phyloP scores from a whole-genome alignment of 2,113 vertebrate species.

The Eleginops maclovinus region DNA sequence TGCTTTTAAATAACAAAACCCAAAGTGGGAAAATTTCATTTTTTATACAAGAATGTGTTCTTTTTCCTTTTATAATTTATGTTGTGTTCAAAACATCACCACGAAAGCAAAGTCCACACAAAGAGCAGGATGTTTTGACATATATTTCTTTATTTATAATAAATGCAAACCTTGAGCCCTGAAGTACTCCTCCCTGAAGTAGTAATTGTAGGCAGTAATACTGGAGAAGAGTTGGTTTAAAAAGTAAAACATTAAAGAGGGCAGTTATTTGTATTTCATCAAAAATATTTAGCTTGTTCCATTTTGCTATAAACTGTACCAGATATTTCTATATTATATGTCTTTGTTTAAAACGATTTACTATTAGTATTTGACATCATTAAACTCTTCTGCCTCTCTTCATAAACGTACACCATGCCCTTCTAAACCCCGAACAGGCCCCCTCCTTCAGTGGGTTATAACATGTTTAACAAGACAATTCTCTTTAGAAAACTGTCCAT shows the following conservation, averaged over 20 bases:
- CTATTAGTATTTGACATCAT: constrained; percentile 42
- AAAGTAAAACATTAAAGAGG: constrained; percentile 18
- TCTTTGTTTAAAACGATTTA: constrained; percentile 40
- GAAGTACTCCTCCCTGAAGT: constrained; percentile 51
- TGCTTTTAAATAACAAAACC: no score
- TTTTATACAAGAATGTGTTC: no score
- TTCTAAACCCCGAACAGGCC: no score
- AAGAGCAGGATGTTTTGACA: no score
- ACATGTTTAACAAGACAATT: constrained; percentile 19
- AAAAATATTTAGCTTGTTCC: constrained; percentile 69
- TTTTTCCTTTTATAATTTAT: no score
- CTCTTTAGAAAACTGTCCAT: constrained; percentile 28
- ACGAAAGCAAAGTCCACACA: no score
- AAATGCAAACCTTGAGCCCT: constrained; percentile 65
- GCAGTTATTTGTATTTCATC: constrained; percentile 47
- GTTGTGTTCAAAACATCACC: no score
- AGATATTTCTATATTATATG: constrained; percentile 29
- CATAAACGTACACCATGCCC: constrained; percentile 50
- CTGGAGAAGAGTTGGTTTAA: constrained; percentile 3
- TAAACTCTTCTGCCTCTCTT: constrained; percentile 6
- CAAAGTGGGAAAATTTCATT: no score
- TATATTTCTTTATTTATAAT: constrained; percentile 22
- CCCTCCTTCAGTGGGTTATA: neutral
- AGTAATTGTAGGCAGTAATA: constrained; percentile 27
- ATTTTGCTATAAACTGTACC: constrained; percentile 73